Evolutionary conservation across 2,113 vertebrate species (phyloP).

Genomic region (Tapirus terrestris): DNA sequence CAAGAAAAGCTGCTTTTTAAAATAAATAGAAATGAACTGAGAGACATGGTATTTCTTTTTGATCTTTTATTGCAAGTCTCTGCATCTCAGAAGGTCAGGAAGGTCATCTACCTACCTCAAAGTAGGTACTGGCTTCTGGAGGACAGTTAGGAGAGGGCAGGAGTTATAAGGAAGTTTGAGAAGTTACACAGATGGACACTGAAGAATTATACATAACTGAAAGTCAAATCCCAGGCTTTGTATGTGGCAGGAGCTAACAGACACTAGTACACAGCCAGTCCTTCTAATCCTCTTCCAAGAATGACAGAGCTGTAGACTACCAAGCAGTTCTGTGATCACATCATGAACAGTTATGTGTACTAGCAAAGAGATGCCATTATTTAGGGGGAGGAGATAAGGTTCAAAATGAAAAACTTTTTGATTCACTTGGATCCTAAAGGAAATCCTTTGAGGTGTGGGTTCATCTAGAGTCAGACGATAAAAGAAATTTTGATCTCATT

Average conservation of each 20-base stretch:
- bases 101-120: neutral
- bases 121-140: neutral
- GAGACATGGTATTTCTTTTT: neutral
- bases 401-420: neutral
- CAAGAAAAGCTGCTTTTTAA: neutral
- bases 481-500: neutral
- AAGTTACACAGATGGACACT: neutral
- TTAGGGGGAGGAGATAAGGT: neutral
- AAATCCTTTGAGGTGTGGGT: neutral
- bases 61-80: neutral
- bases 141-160: neutral
- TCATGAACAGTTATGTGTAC: neutral
- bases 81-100: neutral
- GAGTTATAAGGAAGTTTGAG: neutral
- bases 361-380: neutral
- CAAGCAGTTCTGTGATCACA: neutral
- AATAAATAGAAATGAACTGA: neutral
- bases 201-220: neutral
- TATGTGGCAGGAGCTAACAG: neutral
- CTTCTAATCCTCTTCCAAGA: neutral
- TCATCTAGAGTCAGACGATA: neutral
- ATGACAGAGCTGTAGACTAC: neutral
- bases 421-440: neutral
- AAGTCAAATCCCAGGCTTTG: neutral
- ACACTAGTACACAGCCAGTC: neutral